phyloP scores from a whole-genome alignment of 2,888 invertebrate species.

The Dasypogon diadema region DNA sequence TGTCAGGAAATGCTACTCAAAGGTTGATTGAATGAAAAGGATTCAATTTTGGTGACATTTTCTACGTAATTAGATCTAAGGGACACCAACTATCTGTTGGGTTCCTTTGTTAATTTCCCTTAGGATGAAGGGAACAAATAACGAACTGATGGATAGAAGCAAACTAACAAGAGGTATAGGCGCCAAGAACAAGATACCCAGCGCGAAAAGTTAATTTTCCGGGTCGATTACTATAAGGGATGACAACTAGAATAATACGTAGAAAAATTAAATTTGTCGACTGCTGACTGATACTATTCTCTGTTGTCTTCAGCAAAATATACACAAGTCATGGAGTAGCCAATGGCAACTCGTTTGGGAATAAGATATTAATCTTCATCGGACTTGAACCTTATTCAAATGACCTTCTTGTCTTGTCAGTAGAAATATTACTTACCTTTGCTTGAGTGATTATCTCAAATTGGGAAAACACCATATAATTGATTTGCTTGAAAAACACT shows the following conservation, averaged over 20 bases:
- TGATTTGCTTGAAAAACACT: too few species aligned
- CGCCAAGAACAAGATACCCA: background rate
- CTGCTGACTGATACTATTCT: conserved; percentile 5
- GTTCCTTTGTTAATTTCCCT: conserved; percentile 25
- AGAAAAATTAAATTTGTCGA: conserved; percentile 46
- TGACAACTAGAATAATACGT: conserved; percentile 40
- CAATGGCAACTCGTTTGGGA: conserved; percentile 22
- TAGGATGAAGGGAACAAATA: conserved; percentile 10
- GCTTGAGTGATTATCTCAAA: too few species aligned
- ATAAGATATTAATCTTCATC: conserved; percentile 38
- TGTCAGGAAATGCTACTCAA: background rate
- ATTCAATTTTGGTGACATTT: conserved; percentile 36
- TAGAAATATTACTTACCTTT: too few species aligned
- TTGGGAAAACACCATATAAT: too few species aligned
- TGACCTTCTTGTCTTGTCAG: background rate
- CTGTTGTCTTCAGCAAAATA: background rate
- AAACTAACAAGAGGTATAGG: conserved; percentile 6
- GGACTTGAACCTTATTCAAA: conserved; percentile 31
- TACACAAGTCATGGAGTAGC: background rate
- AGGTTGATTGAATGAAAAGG: conserved; percentile 20
- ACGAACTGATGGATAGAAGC: conserved; percentile 37
- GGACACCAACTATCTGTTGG: background rate
- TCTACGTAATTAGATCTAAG: conserved; percentile 41
- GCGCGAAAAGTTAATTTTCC: conserved; percentile 47
- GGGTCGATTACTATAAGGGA: conserved; percentile 45